Percentiles rank a stretch among this genome's conserved stretches.
Evolutionary conservation across 2,113 vertebrate genomes (phyloP).

Genomic region (Lutjanus erythropterus): DNA sequence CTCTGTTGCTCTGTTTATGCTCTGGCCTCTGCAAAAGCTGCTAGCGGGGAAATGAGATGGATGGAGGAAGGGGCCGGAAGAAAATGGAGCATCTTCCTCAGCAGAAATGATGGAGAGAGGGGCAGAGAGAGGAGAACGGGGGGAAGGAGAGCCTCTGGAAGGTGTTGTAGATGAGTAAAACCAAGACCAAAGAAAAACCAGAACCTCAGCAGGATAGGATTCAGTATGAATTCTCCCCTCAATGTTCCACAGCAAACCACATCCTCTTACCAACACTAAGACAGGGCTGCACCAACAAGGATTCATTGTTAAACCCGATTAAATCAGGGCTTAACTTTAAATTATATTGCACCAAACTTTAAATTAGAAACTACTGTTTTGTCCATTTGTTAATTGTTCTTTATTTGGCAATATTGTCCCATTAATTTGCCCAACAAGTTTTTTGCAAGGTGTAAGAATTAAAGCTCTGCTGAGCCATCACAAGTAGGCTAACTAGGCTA

Average conservation of each 20-base stretch:
- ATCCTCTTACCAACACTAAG: background rate
- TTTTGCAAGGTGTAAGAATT: too few relatives aligned
- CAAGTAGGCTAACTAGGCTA: too few relatives aligned
- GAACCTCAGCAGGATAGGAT: background rate
- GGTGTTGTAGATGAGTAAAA: background rate
- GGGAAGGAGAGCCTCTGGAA: background rate
- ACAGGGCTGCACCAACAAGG: too few relatives aligned
- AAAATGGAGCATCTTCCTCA: slow-evolving; percentile 50
- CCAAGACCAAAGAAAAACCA: background rate
- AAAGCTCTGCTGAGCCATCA: too few relatives aligned
- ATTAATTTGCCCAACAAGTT: too few relatives aligned
- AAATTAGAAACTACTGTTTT: too few relatives aligned
- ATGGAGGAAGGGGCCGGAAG: slow-evolving; percentile 37
- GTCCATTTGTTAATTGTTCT: too few relatives aligned
- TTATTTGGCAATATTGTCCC: too few relatives aligned
- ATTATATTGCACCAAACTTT: too few relatives aligned
- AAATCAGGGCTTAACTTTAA: too few relatives aligned
- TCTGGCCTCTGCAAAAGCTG: slow-evolving; percentile 57
- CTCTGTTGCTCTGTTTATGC: slow-evolving; percentile 65
- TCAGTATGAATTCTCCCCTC: too few relatives aligned
- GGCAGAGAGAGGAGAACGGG: background rate
- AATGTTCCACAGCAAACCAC: background rate
- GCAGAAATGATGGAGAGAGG: slow-evolving; percentile 46
- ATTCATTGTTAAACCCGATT: too few relatives aligned
- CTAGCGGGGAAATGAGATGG: slow-evolving; percentile 63